Evolutionary conservation across 2,888 invertebrate genomes (phyloP).

Genomic region (Drosophila nr. perissopoda): DNA sequence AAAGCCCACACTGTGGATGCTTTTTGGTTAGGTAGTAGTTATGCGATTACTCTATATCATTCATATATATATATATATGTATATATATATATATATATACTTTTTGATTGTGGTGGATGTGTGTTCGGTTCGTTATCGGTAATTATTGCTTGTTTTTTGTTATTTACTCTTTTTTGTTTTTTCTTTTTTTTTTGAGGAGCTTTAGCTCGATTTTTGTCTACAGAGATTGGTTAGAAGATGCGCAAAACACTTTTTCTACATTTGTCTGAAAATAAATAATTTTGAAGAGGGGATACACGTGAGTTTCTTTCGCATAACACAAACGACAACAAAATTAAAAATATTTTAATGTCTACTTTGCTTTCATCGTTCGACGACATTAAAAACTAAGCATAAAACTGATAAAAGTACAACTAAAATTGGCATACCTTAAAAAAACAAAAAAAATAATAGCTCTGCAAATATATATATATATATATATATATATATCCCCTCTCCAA

Average conservation of each 20-base stretch:
- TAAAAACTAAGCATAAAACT: slow-evolving; percentile 66
- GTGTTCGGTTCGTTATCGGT: slow-evolving; percentile 22
- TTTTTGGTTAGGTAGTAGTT: slow-evolving; percentile 35
- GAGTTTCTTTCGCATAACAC: slow-evolving; percentile 81
- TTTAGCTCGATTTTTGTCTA: slow-evolving; percentile 36
- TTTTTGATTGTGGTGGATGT: background rate
- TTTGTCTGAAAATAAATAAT: slow-evolving; percentile 84
- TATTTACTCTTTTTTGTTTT: background rate
- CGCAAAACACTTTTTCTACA: slow-evolving; percentile 77
- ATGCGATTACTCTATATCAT: slow-evolving; percentile 10
- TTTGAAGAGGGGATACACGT: slow-evolving; percentile 85
- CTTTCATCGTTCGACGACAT: slow-evolving; percentile 46
- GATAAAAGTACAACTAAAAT: slow-evolving; percentile 46
- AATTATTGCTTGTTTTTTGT: slow-evolving; percentile 4
- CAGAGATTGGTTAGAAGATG: slow-evolving; percentile 58
- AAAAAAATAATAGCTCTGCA: background rate
- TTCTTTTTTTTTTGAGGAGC: background rate
- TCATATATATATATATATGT: slow-evolving; percentile 8
- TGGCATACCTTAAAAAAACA: slow-evolving; percentile 24
- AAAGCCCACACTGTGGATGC: slow-evolving; percentile 66
- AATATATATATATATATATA: slow-evolving; percentile 1
- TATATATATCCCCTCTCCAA: slow-evolving; percentile 82
- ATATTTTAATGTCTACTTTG: slow-evolving; percentile 65
- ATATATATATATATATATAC: background rate
- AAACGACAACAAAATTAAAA: slow-evolving; percentile 69